Percentiles rank a stretch among this genome's conserved stretches.
phyloP scores from a whole-genome alignment of 1,140 invertebrate species.

The Scaptodrosophila lebanonensis region DNA sequence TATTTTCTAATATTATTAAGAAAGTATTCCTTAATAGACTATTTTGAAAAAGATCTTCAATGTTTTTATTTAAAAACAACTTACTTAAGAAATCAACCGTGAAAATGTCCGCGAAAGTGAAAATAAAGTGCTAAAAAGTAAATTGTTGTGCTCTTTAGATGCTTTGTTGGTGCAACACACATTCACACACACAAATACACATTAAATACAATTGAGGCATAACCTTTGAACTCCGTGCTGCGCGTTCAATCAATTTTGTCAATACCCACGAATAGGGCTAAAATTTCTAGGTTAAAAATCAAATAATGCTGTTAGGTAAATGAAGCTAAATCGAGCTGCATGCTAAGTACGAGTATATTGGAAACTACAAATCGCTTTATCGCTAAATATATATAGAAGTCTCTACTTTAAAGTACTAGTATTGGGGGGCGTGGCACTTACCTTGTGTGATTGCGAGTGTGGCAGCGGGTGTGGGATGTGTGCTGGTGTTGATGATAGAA shows the following conservation, averaged over 20 bases:
- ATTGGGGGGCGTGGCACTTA: constrained; percentile 50
- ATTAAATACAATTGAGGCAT: too few species aligned
- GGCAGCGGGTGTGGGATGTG: constrained; percentile 65
- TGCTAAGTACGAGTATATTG: constrained; percentile 8
- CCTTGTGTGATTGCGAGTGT: constrained; percentile 79
- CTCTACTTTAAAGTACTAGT: background rate
- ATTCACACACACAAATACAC: constrained; percentile 6
- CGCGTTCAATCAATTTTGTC: constrained; percentile 59
- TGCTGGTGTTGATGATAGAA: constrained; percentile 50
- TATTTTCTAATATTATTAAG: too few species aligned
- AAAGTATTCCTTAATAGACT: too few species aligned
- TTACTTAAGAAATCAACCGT: too few species aligned
- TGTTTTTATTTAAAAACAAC: too few species aligned
- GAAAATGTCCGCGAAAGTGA: too few species aligned
- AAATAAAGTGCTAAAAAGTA: too few species aligned
- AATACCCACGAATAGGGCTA: constrained; percentile 70
- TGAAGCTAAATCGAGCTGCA: constrained; percentile 14
- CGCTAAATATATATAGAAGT: constrained; percentile 15
- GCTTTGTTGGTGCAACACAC: background rate
- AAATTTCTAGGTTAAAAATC: constrained; percentile 61
- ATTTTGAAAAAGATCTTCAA: too few species aligned
- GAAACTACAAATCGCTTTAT: background rate
- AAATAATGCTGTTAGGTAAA: constrained; percentile 21
- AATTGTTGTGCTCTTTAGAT: too few species aligned
- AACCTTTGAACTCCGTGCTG: constrained; percentile 46